Evolutionary conservation across 2,888 invertebrate genomes (phyloP).

Genomic region (Ormyrus rosae): DNA sequence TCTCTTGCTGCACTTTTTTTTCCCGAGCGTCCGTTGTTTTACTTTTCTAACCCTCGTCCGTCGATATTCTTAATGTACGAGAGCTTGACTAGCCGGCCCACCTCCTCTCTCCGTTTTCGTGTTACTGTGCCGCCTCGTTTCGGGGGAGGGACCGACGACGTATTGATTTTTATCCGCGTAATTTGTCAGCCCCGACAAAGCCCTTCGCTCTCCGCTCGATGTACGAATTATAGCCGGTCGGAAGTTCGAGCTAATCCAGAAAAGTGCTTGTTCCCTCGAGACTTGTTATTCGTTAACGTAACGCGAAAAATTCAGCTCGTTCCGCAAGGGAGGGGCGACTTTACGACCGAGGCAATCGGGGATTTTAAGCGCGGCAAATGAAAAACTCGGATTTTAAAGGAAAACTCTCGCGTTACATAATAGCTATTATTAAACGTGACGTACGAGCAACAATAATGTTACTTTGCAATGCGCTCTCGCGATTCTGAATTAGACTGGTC

Average conservation of each 20-base stretch:
- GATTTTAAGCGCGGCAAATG: too few species aligned
- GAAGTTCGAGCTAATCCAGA: too few species aligned
- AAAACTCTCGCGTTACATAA: slow-evolving; percentile 9
- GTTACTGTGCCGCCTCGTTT: not conserved
- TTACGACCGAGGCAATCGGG: too few species aligned
- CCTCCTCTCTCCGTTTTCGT: not conserved
- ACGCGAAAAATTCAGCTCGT: too few species aligned
- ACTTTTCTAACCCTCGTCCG: slow-evolving; percentile 20
- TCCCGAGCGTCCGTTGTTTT: slow-evolving; percentile 3
- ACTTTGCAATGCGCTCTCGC: not conserved
- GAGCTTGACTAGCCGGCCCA: slow-evolving; percentile 7
- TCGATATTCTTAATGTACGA: slow-evolving; percentile 38
- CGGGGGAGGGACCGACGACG: not conserved
- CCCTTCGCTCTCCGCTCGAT: too few species aligned
- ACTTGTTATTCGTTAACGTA: too few species aligned
- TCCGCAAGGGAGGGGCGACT: too few species aligned
- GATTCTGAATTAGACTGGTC: slow-evolving; percentile 19
- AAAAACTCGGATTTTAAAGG: not conserved
- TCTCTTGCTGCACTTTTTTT: slow-evolving; percentile 31
- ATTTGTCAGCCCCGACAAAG: too few species aligned
- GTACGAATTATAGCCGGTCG: not conserved
- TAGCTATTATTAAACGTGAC: slow-evolving; percentile 21
- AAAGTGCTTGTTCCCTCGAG: too few species aligned
- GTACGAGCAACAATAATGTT: slow-evolving; percentile 31
- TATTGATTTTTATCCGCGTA: too few species aligned